Conservation (phyloP, 2,797 vertebrate species). For the Netta rufina region DNA sequence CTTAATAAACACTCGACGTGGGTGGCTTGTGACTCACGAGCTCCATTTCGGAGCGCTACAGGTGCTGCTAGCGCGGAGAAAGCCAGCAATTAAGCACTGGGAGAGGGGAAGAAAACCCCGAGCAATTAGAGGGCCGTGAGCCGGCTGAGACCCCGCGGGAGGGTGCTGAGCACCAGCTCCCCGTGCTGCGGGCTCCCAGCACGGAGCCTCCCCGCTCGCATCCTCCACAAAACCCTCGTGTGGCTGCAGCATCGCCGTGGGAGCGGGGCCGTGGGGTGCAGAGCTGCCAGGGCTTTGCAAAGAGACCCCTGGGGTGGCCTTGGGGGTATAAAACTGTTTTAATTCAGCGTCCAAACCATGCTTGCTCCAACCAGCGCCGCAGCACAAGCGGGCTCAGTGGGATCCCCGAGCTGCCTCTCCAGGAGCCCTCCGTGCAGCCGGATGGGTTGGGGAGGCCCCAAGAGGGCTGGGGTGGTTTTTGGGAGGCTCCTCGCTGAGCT, state of each 20-base stretch:
- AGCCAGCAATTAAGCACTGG: neutral
- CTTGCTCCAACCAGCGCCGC: neutral
- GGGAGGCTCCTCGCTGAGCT: neutral
- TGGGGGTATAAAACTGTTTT: rapidly evolving
- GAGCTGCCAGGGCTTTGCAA: neutral
- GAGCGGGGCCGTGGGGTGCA: rapidly evolving
- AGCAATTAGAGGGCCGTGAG: rapidly evolving
- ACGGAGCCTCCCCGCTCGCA: neutral
- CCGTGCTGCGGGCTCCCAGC: too few species aligned
- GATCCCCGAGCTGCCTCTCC: neutral
- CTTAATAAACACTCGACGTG: neutral
- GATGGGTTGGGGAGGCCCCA: neutral
- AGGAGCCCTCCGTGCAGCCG: neutral
- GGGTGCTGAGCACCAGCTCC: neutral
- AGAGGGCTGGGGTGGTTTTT: neutral
- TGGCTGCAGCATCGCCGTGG: rapidly evolving
- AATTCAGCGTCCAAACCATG: neutral
- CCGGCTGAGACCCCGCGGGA: rapidly evolving
- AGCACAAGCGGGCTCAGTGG: rapidly evolving
- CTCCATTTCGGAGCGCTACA: neutral
- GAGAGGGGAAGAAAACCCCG: neutral
- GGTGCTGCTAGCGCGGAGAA: neutral
- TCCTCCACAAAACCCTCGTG: rapidly evolving
- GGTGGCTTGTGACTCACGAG: neutral
- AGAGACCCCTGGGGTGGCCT: neutral